Evolutionary conservation across 2,888 invertebrate genomes (phyloP).

Genomic region (Drosophila neotestacea): DNA sequence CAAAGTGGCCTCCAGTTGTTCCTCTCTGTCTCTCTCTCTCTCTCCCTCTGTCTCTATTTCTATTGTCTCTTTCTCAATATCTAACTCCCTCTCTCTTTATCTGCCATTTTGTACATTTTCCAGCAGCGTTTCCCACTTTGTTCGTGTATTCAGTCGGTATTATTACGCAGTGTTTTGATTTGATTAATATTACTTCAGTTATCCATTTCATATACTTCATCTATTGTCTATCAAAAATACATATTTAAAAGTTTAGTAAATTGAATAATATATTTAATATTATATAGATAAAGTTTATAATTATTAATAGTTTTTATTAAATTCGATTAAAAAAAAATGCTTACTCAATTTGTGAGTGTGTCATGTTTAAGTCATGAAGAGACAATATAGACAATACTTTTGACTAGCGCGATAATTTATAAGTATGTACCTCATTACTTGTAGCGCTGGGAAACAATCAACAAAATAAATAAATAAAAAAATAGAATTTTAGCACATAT

Average conservation of each 20-base stretch:
- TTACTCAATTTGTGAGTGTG: too few relatives aligned
- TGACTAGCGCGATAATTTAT: too few relatives aligned
- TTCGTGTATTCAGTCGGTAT: not conserved
- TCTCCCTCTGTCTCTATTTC: not conserved
- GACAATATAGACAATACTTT: too few relatives aligned
- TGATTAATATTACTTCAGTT: conserved; percentile 22
- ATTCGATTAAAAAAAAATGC: too few relatives aligned
- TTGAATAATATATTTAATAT: not conserved
- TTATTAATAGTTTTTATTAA: too few relatives aligned
- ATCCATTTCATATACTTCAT: not conserved
- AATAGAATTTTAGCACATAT: too few relatives aligned
- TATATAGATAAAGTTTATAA: too few relatives aligned
- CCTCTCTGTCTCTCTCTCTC: not conserved
- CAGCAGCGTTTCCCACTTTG: conserved; percentile 5
- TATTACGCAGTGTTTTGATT: conserved; percentile 29
- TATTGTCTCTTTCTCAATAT: not conserved
- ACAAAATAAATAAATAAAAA: too few relatives aligned
- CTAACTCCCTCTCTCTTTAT: not conserved
- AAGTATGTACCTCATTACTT: too few relatives aligned
- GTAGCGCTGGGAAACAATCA: too few relatives aligned
- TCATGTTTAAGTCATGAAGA: too few relatives aligned
- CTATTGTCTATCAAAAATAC: not conserved
- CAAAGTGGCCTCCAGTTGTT: conserved; percentile 42
- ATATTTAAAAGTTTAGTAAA: not conserved
- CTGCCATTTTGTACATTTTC: not conserved